Conservation (phyloP, 2,113 vertebrate genomes). For the Numida meleagris region DNA sequence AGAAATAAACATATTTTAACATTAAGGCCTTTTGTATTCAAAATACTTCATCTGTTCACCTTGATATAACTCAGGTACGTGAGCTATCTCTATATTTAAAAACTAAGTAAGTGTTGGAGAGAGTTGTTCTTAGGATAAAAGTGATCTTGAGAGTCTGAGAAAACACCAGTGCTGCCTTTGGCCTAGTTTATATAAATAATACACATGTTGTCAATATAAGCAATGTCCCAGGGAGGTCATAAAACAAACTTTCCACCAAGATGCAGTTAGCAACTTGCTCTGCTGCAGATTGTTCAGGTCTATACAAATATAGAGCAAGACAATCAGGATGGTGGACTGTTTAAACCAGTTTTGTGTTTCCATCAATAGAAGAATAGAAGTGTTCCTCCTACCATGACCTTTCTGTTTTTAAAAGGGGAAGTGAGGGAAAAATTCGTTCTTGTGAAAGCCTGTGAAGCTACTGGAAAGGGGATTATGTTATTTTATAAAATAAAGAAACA, state of each 20-base stretch:
- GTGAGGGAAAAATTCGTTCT: neutral
- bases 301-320: neutral
- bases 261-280: neutral
- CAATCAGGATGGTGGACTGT: neutral
- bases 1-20: neutral
- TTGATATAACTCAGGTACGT: neutral
- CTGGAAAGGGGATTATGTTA: neutral
- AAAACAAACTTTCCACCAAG: neutral
- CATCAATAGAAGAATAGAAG: neutral
- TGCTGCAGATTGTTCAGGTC: slow-evolving; percentile 2
- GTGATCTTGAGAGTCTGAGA: neutral
- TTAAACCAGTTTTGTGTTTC: neutral
- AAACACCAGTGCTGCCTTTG: neutral
- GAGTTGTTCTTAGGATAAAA: neutral
- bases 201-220: slow-evolving; percentile 12
- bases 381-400: neutral
- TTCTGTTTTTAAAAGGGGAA: neutral
- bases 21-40: neutral
- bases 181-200: neutral
- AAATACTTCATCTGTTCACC: neutral
- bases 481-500: neutral
- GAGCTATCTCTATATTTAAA: neutral
- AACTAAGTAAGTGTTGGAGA: neutral
- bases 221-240: neutral
- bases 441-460: neutral